Evolutionary conservation across 2,888 invertebrate genomes (phyloP), one percentile per base, ranked within the genome.

Genomic region (Nymphalis c-album): DNA sequence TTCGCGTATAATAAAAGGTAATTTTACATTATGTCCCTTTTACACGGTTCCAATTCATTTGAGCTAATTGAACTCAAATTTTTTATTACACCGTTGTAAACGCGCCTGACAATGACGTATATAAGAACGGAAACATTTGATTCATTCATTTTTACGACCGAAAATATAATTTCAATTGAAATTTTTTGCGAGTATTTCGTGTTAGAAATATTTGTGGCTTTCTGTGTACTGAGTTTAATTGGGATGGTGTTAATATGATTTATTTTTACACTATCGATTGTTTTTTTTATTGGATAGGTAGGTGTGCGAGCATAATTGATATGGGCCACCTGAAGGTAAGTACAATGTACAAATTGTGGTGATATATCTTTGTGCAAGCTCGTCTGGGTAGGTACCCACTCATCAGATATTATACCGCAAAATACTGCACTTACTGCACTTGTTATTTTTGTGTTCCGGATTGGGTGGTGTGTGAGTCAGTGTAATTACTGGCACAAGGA

Each of bases 11-110:
- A 60, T 60, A 47, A 17, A 47, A 18, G 47, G 17, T 26, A 60
- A 47, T 60, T 60, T 26, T 47, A 31, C 57, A 40, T 57, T 40
- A 57, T 57, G 57, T 57, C 35, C 47, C 22, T 16, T 63, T 63
- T 55, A 65, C 64, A 68, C 65, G 22, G 18, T 57, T 57, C 57
- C 73, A 71, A 71, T 73, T 70, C 68, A 68, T 66, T 67, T 64
- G 48, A 61, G 63, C 68, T 72, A 75, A 74, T 74, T 74, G 74
- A 70, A 71, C 64, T 60, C 64, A 62, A 66, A 70, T 67, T 72
- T 71, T 75, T 76, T 75, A 75, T 72, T 64, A 59, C 74, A 65
- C 62, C 66, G 73, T 75, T 72, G 74, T 73, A 73, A 65, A 69
- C 67, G 67, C 47, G 65, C 26, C 70, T 64, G 69, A 63, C 73